phyloP scores from a whole-genome alignment of 1,140 invertebrate species.

The Caligus rogercresseyi region DNA sequence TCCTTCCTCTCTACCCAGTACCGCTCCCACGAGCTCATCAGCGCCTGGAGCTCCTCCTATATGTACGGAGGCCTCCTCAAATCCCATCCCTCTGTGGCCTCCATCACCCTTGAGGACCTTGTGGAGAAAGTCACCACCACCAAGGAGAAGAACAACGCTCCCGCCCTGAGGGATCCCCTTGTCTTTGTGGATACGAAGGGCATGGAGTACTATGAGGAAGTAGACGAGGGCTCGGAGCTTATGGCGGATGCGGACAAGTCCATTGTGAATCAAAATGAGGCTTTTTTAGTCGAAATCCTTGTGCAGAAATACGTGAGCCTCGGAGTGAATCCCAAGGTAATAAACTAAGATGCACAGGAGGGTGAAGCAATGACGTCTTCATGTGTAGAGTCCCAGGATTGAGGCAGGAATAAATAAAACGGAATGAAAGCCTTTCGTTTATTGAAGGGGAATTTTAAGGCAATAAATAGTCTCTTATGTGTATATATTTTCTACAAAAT shows the following conservation, averaged over 20 bases:
- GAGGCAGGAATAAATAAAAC: too few relatives aligned
- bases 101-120: neutral
- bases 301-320: neutral
- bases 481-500: too few relatives aligned
- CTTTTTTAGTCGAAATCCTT: neutral
- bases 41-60: neutral
- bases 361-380: too few relatives aligned
- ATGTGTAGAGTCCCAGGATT: too few relatives aligned
- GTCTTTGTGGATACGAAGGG: neutral
- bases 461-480: too few relatives aligned
- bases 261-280: slow-evolving; percentile 9
- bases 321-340: neutral
- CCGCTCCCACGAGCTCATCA: neutral
- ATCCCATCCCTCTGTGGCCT: neutral
- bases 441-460: too few relatives aligned
- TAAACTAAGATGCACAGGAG: too few relatives aligned
- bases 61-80: neutral
- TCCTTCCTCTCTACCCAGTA: slow-evolving; percentile 7
- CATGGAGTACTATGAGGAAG: neutral
- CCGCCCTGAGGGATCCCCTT: neutral
- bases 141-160: neutral
- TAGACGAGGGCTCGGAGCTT: slow-evolving; percentile 3
- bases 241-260: neutral
- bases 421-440: too few relatives aligned
- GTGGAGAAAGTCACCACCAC: neutral